These are phyloP conservation scores for Propsilocerus akamusi DNA, from an alignment of 1,140 invertebrate species.

Conservation along the genomic window DNA sequence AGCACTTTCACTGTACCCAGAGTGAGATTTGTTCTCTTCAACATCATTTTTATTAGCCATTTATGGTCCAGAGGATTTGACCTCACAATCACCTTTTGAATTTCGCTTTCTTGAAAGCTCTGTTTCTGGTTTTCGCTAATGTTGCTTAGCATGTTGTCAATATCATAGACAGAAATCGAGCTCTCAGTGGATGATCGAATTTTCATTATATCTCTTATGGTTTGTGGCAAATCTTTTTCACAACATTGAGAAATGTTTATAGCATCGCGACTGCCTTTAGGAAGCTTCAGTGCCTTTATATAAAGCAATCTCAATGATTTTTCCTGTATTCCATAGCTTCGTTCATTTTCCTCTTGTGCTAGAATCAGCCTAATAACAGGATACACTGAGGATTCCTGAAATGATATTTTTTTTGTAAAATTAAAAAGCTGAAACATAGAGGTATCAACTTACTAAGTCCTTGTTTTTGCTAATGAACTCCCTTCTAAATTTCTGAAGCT, in stretches of 20 bases:
- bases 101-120: slow-evolving; percentile 27
- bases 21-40: slow-evolving; percentile 64
- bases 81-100: slow-evolving; percentile 32
- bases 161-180: slow-evolving; percentile 34
- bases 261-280: slow-evolving; percentile 42
- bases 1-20: slow-evolving; percentile 52
- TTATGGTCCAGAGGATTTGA: slow-evolving; percentile 60
- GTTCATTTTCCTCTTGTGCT: slow-evolving; percentile 43
- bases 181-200: slow-evolving; percentile 32
- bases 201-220: slow-evolving; percentile 46
- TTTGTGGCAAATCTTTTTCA: slow-evolving; percentile 52
- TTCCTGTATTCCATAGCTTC: slow-evolving; percentile 45
- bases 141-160: slow-evolving; percentile 49
- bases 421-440: too few species aligned
- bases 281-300: slow-evolving; percentile 39
- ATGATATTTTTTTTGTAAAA: too few species aligned
- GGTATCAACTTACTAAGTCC: too few species aligned
- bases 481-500: too few species aligned
- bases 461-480: too few species aligned
- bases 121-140: slow-evolving; percentile 37
- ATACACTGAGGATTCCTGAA: too few species aligned
- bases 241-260: slow-evolving; percentile 39
- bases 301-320: slow-evolving; percentile 42
- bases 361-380: slow-evolving; percentile 50
- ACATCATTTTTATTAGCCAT: slow-evolving; percentile 74